phyloP scores from a whole-genome alignment of 2,113 vertebrate genomes.

The Paralichthys olivaceus region DNA sequence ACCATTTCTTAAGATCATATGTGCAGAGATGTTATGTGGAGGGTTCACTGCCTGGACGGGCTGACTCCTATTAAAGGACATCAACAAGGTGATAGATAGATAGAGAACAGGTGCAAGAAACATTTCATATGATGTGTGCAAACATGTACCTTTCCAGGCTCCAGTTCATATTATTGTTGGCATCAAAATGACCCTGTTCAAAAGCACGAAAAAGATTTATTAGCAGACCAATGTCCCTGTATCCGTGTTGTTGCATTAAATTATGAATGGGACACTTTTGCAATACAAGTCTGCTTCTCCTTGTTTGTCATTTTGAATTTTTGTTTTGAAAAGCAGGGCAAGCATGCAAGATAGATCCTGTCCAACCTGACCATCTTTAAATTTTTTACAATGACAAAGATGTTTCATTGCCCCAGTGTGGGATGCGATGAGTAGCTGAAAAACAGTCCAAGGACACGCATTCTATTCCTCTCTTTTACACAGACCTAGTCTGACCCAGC shows the following conservation, averaged over 20 bases:
- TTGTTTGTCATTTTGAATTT: too few species aligned
- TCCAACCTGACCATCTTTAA: too few species aligned
- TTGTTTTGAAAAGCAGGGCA: too few species aligned
- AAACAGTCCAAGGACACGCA: neutral
- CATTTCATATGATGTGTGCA: neutral
- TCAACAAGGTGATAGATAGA: neutral
- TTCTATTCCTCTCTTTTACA: neutral
- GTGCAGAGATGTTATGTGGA: neutral
- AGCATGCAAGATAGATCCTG: too few species aligned
- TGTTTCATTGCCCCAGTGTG: too few species aligned
- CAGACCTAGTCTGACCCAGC: neutral
- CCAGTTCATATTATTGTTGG: conserved; percentile 42
- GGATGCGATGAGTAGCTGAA: too few species aligned
- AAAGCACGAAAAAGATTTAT: neutral
- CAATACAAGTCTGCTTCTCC: too few species aligned
- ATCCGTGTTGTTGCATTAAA: too few species aligned
- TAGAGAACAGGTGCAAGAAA: neutral
- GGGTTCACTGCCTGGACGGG: conserved; percentile 9
- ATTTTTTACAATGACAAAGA: too few species aligned
- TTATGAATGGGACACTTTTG: too few species aligned
- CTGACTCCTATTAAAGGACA: conserved; percentile 28
- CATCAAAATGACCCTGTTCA: conserved; percentile 46
- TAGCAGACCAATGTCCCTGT: too few species aligned
- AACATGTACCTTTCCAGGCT: conserved; percentile 51
- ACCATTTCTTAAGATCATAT: conserved; percentile 23